Evolutionary conservation across 92 coral and sea anemone species (phyloP), one percentile per base, ranked within the genome.

Genomic region (Phenganax stokvisi): DNA sequence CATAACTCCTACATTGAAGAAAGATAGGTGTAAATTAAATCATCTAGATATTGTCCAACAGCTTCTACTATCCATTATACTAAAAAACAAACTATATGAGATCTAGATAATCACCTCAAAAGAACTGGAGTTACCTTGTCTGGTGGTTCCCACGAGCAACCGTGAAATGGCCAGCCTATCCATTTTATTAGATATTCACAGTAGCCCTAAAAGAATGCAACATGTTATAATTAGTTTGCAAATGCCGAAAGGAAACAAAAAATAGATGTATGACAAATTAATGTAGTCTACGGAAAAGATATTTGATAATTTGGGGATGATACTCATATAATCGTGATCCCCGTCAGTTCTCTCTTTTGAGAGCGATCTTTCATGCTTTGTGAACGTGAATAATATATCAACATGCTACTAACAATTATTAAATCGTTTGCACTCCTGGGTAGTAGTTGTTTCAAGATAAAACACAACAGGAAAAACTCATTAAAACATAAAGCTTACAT

Each of bases 121-220:
- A 71, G 76, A 12, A 56, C 55, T 12, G 0, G 76, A 15, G 31
- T 71, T 71, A 71, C 31, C 4, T 71, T 71, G 25, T 71, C 76
- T 12, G 76, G 31, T 20, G 76, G 76, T 55, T 71, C 76, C 76
- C 76, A 71, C 3, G 76, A 71, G 56, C 76, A 71, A 20, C 76
- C 31, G 56, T 31, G 76, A 10, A 71, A 71, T 12, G 76, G 76
- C 76, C 76, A 71, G 17, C 76, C 76, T 71, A 31, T 5, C 76
- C 76, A 71, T 15, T 71, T 71, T 12, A 71, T 53, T 8, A 71
- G 70, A 16, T 64, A 64, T 28, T 64, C 70, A 64, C 30, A 64
- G 70, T 37, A 1, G 47, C 47, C 70, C 70, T 64, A 64, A 64
- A 64, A 64, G 37, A 10, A 59, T 64, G 70, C 12, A 25, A 59